A percentile compares a stretch with the other conserved stretches of the same genome.
Evolutionary conservation across 2,113 vertebrate genomes (phyloP).

Genomic region (Tiliqua scincoides): DNA sequence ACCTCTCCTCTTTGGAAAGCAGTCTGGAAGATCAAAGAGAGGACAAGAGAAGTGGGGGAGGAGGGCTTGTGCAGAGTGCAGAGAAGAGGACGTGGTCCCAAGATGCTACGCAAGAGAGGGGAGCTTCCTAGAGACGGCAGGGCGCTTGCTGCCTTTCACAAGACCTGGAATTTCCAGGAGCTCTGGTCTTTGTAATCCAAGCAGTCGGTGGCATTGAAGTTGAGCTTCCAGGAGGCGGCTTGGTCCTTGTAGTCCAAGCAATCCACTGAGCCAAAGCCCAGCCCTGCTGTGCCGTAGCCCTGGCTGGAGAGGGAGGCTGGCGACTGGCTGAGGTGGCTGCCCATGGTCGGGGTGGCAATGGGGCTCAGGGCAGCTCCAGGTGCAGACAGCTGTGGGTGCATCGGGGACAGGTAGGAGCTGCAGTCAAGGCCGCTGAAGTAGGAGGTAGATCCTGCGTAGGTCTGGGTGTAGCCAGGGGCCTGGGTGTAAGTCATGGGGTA

Average conservation of each 20-base stretch:
- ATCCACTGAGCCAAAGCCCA: slow-evolving; percentile 84
- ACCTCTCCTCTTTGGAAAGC: background rate
- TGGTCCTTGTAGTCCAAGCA: slow-evolving; percentile 91
- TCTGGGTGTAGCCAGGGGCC: slow-evolving; percentile 79
- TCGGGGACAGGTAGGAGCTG: slow-evolving; percentile 88
- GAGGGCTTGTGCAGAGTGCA: background rate
- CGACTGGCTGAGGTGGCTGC: slow-evolving; percentile 82
- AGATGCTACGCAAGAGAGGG: background rate
- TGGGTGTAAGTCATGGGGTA: slow-evolving; percentile 86
- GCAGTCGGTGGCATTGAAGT: slow-evolving; percentile 86
- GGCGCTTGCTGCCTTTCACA: slow-evolving; percentile 64
- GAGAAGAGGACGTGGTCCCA: background rate
- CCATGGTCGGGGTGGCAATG: slow-evolving; percentile 82
- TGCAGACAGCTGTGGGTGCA: slow-evolving; percentile 85
- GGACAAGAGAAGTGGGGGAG: background rate
- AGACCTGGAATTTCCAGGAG: slow-evolving; percentile 92
- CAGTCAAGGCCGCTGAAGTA: slow-evolving; percentile 89
- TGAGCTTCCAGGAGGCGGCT: slow-evolving; percentile 84
- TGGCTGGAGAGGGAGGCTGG: slow-evolving; percentile 82
- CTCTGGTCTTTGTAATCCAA: slow-evolving; percentile 92
- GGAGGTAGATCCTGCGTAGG: slow-evolving; percentile 81
- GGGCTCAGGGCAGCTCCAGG: slow-evolving; percentile 85
- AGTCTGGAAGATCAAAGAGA: background rate
- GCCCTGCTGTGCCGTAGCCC: slow-evolving; percentile 80
- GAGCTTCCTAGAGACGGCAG: background rate